Evolutionary conservation across 2,888 invertebrate genomes (phyloP).

Genomic region (Cantharis lateralis): DNA sequence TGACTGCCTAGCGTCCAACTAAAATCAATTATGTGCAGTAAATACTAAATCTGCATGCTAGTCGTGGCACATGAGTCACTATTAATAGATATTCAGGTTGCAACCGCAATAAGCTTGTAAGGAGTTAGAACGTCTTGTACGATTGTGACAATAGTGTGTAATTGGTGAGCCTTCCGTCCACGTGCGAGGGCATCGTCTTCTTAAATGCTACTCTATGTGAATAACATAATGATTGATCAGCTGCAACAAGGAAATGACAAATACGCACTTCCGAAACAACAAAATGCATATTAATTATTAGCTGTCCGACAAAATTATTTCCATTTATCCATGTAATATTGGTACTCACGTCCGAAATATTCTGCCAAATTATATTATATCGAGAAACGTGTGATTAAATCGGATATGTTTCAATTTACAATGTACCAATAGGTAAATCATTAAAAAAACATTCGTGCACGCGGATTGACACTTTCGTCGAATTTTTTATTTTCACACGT

Average conservation of each 20-base stretch:
- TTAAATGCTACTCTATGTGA: conserved; percentile 35
- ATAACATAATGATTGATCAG: conserved; percentile 45
- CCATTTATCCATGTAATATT: not conserved
- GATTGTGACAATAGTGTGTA: conserved; percentile 45
- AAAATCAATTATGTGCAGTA: conserved; percentile 55
- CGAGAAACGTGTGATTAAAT: too few species aligned
- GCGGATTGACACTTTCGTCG: conserved; percentile 36
- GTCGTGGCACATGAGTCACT: conserved; percentile 31
- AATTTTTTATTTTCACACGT: conserved; percentile 41
- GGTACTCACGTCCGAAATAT: not conserved
- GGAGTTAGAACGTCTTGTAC: conserved; percentile 42
- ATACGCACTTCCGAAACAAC: conserved; percentile 49
- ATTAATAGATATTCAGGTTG: conserved; percentile 50
- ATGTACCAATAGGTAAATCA: too few species aligned
- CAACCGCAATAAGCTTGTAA: conserved; percentile 44
- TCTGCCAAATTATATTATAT: not conserved
- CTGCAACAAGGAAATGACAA: conserved; percentile 49
- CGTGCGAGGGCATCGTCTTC: conserved; percentile 50
- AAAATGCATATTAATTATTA: conserved; percentile 46
- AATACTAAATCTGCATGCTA: conserved; percentile 54
- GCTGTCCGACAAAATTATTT: not conserved
- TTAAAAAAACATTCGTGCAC: not conserved
- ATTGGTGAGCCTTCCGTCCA: conserved; percentile 53
- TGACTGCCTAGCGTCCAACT: conserved; percentile 37
- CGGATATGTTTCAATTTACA: not conserved